Conservation (phyloP, 2,888 invertebrate genomes). For the Charanyca ferruginea region DNA sequence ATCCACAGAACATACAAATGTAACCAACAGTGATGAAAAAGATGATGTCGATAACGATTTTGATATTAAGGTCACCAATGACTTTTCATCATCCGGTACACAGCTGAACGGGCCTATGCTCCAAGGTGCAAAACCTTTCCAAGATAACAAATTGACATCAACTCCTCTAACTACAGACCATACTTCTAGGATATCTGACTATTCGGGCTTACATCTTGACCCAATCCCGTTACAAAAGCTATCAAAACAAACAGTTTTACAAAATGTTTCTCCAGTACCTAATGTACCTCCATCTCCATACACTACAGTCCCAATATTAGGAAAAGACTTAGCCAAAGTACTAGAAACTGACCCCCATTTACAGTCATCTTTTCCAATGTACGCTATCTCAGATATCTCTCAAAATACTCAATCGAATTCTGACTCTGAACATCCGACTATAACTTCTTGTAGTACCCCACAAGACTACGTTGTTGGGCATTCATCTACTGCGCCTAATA, state of each 20-base stretch:
- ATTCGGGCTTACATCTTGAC: not conserved
- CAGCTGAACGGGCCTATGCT: not conserved
- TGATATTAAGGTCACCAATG: too few species aligned
- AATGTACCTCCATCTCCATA: not conserved
- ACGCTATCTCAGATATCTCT: not conserved
- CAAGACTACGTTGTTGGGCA: not conserved
- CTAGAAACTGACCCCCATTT: not conserved
- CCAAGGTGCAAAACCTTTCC: not conserved
- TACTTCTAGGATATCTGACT: not conserved
- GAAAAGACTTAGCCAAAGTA: not conserved
- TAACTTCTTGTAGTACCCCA: not conserved
- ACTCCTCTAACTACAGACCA: not conserved
- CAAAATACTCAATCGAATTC: not conserved
- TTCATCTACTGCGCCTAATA: not conserved
- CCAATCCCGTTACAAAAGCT: not conserved
- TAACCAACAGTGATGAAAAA: not conserved
- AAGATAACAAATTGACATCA: not conserved
- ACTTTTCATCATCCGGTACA: not conserved
- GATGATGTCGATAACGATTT: too few species aligned
- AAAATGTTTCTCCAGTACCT: not conserved
- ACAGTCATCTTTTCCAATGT: not conserved
- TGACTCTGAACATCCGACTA: not conserved
- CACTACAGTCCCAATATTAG: not conserved
- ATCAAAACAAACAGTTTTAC: not conserved
- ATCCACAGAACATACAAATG: not conserved